Conservation (phyloP, 1,140 invertebrate species). For the Brachionus calyciflorus region DNA sequence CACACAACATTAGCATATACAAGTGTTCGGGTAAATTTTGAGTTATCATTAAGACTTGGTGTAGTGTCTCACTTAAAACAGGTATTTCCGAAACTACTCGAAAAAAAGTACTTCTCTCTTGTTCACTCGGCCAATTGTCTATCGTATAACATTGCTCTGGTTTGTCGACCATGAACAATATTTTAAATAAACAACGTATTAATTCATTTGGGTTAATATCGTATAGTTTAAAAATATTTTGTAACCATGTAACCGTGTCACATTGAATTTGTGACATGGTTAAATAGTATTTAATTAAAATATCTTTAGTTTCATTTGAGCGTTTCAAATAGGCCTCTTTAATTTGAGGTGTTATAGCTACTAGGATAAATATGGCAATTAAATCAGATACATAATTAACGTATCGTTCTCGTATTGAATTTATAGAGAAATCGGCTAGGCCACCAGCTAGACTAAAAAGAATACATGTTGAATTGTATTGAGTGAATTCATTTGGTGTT, state of each 20-base stretch:
- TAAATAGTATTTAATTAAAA: constrained; percentile 68
- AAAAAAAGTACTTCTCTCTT: constrained; percentile 67
- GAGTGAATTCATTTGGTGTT: background rate
- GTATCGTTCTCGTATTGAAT: constrained; percentile 68
- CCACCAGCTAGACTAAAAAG: background rate
- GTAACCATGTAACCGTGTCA: constrained; percentile 63
- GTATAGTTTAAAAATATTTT: background rate
- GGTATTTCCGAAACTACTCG: constrained; percentile 81
- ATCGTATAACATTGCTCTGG: constrained; percentile 81
- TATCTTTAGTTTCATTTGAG: constrained; percentile 33
- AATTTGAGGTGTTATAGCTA: constrained; percentile 73
- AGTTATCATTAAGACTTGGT: constrained; percentile 54
- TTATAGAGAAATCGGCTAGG: constrained; percentile 22
- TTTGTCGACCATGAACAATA: constrained; percentile 75
- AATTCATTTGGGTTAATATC: constrained; percentile 44
- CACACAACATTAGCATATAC: constrained; percentile 31
- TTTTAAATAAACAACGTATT: constrained; percentile 70
- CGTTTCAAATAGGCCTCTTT: constrained; percentile 65
- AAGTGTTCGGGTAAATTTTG: constrained; percentile 33
- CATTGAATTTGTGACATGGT: constrained; percentile 74
- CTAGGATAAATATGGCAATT: constrained; percentile 77
- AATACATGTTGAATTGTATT: background rate
- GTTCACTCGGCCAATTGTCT: constrained; percentile 90
- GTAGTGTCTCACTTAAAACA: constrained; percentile 74
- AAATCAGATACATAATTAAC: constrained; percentile 80